Evolutionary conservation across 2,888 invertebrate species (phyloP).

Genomic region (Lydus trimaculatus): DNA sequence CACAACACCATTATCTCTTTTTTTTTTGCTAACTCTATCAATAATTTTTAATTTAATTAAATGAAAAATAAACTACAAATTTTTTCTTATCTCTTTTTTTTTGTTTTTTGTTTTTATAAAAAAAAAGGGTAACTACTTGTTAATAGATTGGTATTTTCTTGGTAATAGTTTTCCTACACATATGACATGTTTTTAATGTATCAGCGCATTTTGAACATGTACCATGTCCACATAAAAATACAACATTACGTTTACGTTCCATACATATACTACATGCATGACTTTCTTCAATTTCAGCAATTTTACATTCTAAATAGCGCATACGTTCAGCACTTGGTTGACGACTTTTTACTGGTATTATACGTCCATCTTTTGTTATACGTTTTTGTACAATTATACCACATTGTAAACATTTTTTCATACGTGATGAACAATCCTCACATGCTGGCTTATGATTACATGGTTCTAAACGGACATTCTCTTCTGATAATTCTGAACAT

Average conservation of each 20-base stretch:
- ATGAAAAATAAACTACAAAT: background rate
- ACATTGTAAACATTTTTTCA: constrained; percentile 80
- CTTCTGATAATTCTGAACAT: constrained; percentile 72
- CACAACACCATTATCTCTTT: background rate
- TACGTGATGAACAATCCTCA: constrained; percentile 75
- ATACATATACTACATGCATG: constrained; percentile 88
- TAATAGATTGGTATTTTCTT: constrained; percentile 70
- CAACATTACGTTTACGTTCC: constrained; percentile 82
- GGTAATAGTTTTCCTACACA: constrained; percentile 81
- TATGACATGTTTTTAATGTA: constrained; percentile 83
- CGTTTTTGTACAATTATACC: constrained; percentile 67
- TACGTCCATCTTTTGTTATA: constrained; percentile 63
- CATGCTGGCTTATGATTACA: constrained; percentile 79
- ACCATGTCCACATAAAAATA: constrained; percentile 88
- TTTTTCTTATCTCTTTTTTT: no score
- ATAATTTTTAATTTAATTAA: background rate
- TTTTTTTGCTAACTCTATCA: background rate
- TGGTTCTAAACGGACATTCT: constrained; percentile 72
- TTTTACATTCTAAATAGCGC: constrained; percentile 76
- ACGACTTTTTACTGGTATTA: constrained; percentile 62
- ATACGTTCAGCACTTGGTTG: constrained; percentile 72
- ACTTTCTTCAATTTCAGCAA: constrained; percentile 87
- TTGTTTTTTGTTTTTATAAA: no score
- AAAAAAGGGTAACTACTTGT: constrained; percentile 16
- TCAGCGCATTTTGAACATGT: constrained; percentile 84